A percentile compares a stretch with the other conserved stretches of the same genome.
These are phyloP conservation scores for Tenrec ecaudatus DNA, from an alignment of 2,113 vertebrate genomes.

Conservation along the genomic window DNA sequence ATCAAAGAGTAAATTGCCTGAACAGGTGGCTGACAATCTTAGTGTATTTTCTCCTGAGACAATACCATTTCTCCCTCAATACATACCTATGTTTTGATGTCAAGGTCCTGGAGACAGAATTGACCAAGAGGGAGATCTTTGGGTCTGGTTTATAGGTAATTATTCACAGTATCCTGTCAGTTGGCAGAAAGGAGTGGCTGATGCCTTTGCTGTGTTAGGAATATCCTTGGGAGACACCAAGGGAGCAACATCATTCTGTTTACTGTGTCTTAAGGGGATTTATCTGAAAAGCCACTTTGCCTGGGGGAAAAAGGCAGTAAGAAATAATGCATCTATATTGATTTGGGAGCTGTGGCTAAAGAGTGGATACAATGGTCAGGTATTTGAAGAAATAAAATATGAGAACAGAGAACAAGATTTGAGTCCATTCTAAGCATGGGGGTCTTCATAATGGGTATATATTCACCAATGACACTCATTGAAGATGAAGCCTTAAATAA, in stretches of 20 bases:
- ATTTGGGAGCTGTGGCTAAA: background rate
- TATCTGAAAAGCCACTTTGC: background rate
- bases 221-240: background rate
- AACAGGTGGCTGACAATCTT: background rate
- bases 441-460: background rate
- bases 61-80: too few relatives aligned
- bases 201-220: too few relatives aligned
- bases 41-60: background rate
- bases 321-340: background rate
- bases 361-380: background rate
- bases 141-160: background rate
- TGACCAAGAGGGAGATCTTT: background rate
- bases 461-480: background rate
- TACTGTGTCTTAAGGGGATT: background rate
- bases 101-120: background rate
- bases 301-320: background rate
- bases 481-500: background rate
- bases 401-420: background rate
- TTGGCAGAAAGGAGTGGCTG: background rate
- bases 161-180: background rate
- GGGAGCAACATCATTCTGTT: background rate
- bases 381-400: background rate
- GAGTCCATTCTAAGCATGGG: background rate
- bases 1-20: background rate
- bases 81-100: fast-evolving